Evolutionary conservation across 2,797 vertebrate species (phyloP), one percentile per base, ranked within the genome.

Genomic region (Rhinophrynus dorsalis): DNA sequence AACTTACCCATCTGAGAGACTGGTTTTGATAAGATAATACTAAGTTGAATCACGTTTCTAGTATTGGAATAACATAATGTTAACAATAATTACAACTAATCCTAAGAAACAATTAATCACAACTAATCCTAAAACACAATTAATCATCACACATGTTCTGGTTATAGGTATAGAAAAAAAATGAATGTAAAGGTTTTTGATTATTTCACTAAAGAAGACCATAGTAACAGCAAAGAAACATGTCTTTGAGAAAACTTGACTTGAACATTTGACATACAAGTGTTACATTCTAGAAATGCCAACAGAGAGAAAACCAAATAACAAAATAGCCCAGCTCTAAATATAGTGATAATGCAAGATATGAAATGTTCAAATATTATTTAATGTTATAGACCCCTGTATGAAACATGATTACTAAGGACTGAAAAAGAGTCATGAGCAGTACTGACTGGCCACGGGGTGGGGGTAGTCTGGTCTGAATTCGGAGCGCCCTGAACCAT

Each of bases 201-300:
- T 64, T 72, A 65, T 72, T 58, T 64, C 27, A 58, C 60, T 65
- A 37, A 33, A 58, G 52, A 12, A 64, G 52, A 42, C 10, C 33
- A 20, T 40, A 52, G 60, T 63, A 57, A 58, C 60, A 72, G 52
- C 55, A 58, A 72, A 58, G 61, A 65, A 65, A 58, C 69, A 72
- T 30, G 33, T 52, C 42, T 59, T 42, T 65, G 61, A 58, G 61
- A 72, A 72, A 56, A 29, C 42, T 55, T 50, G 51, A 66, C 42
- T 44, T 66, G 54, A 61, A 72, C 69, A 72, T 66, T 58, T 72
- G 35, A 66, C 69, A 72, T 47, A 58, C 42, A 51, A 20, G 52
- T 38, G 61, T 38, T 40, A 50, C n/a, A 72, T 72, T 72, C 69
- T 65, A 59, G 54, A 65, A 72, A 72, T 72, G 61, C 61, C 69